Base-by-base conservation (phyloP, 1,140 invertebrate genomes). In the Lordiphosa clarofinis region DNA sequence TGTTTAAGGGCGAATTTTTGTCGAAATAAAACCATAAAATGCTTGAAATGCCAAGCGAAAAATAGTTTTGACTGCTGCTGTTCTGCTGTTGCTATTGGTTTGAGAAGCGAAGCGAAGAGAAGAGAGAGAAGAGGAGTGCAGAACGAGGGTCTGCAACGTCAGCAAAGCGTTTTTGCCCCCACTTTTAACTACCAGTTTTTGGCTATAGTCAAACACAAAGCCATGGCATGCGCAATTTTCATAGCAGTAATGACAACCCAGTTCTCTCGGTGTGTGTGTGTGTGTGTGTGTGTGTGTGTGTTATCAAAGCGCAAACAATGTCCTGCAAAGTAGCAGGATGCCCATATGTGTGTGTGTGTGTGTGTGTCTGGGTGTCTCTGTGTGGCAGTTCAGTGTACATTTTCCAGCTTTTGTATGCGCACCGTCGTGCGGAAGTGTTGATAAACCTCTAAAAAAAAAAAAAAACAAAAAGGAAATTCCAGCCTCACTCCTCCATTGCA, bases 21-120 rank as follows among this genome's bases (percentile, higher is more conserved):
- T 81, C 56, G 72, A 81, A 81, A 81, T 81, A 81, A 81, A 76
- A 81, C 76, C 76, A 81, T 81, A 69, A 81, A 81, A 81, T 81
- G 72, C 78, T 82, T 82, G 76, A 81, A 81, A 81, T 81, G 72
- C 76, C 76, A 81, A 76, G 76, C 76, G 76, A 81, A 81, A 82
- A 81, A 81, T 81, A 81, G 76, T 81, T 81, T 81, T 81, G 76
- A 81, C 76, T 81, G 76, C 59, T 71, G 50, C 56, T 47, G 37
- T 52, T 31, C 43, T 54, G 49, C 56, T 47, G 37, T 52, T 31
- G 55, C 49, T 15, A 4, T 13, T 12, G 24, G 19, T 40, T 4
- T 10, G 15, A 57, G 36, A 33, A 36, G 12, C 46, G 11, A 13
- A 49, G 28, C 46, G 11, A 13, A 49, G 28, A 4, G 37, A 40